Percentiles rank a stretch among this genome's conserved stretches.
Evolutionary conservation across 2,797 vertebrate species (phyloP).

Genomic region (Gallinago solitaria): DNA sequence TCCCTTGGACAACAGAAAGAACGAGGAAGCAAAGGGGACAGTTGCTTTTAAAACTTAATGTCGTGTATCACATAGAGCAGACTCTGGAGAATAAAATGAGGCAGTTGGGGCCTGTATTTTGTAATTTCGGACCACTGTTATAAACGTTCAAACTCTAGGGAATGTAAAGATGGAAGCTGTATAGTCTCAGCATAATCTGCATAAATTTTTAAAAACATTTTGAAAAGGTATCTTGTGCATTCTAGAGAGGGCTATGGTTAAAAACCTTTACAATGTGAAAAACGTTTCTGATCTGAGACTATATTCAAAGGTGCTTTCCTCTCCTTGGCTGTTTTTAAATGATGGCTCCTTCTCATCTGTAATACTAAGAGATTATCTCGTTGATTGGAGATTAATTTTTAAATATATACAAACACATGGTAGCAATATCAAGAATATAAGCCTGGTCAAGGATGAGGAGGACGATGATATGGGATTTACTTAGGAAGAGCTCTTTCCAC

Average conservation of each 20-base stretch:
- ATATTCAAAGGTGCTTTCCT: background rate
- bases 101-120: background rate
- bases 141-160: background rate
- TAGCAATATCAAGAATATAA: background rate
- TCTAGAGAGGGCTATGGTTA: no score
- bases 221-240: background rate
- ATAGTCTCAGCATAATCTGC: background rate
- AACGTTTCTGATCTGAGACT: background rate
- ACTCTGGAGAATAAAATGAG: background rate
- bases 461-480: rapidly evolving
- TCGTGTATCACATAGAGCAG: background rate
- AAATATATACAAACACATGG: background rate
- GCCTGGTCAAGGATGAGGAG: no score
- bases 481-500: background rate
- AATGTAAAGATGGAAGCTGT: rapidly evolving
- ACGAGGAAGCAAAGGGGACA: background rate
- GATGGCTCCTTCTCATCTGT: background rate
- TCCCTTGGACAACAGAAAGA: background rate
- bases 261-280: background rate
- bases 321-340: background rate
- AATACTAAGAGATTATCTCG: background rate
- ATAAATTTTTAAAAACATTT: background rate
- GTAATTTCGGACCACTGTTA: background rate
- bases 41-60: background rate
- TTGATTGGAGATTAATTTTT: background rate